Evolutionary conservation across 2,113 vertebrate genomes (phyloP).

Genomic region (Nothocercus nigrocapillus): DNA sequence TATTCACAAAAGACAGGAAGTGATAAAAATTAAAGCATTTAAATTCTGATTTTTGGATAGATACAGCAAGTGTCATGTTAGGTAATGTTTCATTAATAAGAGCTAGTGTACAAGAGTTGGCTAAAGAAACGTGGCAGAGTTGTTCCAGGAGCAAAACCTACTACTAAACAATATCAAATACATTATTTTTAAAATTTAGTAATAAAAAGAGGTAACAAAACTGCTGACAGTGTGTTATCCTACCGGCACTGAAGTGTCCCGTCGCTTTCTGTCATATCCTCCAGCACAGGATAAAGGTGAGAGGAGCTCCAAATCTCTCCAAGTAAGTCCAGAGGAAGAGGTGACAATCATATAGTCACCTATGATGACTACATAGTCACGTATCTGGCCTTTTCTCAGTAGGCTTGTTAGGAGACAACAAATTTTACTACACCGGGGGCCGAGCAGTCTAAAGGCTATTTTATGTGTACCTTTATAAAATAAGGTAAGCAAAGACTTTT

Average conservation of each 20-base stretch:
- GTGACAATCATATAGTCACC: background rate
- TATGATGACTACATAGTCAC: background rate
- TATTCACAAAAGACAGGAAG: background rate
- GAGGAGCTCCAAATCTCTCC: background rate
- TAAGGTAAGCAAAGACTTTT: background rate
- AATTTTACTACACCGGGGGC: background rate
- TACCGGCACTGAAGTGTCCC: background rate
- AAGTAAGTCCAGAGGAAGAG: background rate
- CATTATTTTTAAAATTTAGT: background rate
- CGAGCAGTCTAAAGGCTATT: background rate
- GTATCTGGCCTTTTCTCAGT: background rate
- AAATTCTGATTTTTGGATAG: background rate
- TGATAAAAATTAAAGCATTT: conserved; percentile 10
- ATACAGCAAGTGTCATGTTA: background rate
- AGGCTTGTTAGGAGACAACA: background rate
- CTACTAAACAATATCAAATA: background rate
- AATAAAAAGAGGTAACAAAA: background rate
- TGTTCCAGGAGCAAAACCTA: conserved; percentile 45
- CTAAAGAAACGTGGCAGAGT: conserved; percentile 59
- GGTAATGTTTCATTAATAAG: background rate
- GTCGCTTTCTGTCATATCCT: background rate
- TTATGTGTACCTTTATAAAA: background rate
- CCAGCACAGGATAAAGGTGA: background rate
- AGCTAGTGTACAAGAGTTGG: background rate
- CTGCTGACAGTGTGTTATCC: background rate